Evolutionary conservation across 1,140 invertebrate species (phyloP), one percentile per base, ranked within the genome.

Genomic region (Papilio aristodemus): DNA sequence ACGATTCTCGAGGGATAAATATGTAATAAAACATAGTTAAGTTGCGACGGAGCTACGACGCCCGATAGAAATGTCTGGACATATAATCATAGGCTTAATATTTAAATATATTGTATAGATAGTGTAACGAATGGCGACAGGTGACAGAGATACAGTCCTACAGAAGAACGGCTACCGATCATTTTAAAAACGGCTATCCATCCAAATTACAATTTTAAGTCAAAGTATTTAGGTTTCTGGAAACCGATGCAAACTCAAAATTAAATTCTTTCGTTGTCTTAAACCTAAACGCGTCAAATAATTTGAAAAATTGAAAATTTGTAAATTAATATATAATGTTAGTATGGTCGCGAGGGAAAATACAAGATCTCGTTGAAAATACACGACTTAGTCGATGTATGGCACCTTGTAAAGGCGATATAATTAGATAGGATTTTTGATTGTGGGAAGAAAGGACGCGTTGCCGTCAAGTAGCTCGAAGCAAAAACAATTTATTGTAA

Each of bases 391-490:
- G 63, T 46, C 41, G 63, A 50, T 66, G 63, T 17, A 50, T 50
- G 63, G 41, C 63, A 50, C 63, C 63, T 66, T 66, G 25, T 66
- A 46, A 50, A 50, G 63, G 41, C 25, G 32, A 66, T 19, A 25
- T 14, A 38, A 36, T 22, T 66, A 66, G 62, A 46, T 66, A 66
- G 62, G 62, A 66, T 50, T 10, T 50, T 66, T 8, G 25, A 25
- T 17, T 37, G n/a, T 17, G 14, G 6, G 10, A 43, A 13, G 41
- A n/a, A 43, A 17, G 0, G n/a, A 17, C 14, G 41, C 13, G 14
- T 22, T 8, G 13, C 32, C 39, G 62, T 64, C 62, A 37, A n/a
- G 43, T 66, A 66, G 41, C 63, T 66, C 25, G 43, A 66, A 66
- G 63, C 63, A 36, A 36, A 32, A 25, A 60, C 5, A n/a, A 60